Evolutionary conservation across 2,113 vertebrate genomes (phyloP).

Genomic region (Trochalopteron elliotii): DNA sequence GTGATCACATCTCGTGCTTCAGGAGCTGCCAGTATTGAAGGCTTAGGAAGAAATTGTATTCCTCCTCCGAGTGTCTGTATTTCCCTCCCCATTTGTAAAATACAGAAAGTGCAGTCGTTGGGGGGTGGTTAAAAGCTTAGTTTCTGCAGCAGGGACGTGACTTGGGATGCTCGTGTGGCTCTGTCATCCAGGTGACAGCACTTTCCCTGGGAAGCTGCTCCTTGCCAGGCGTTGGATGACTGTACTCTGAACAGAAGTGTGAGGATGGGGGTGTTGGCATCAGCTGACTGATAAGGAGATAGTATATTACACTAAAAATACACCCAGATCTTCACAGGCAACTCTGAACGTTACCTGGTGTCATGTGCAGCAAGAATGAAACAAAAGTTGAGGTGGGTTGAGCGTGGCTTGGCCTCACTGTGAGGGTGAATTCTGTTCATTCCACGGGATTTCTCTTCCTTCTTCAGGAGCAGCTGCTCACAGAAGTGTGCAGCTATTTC

Average conservation of each 20-base stretch:
- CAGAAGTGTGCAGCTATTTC: background rate
- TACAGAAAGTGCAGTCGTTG: background rate
- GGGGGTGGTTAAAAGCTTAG: background rate
- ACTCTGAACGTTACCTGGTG: background rate
- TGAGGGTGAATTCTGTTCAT: rapidly evolving
- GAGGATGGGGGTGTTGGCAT: background rate
- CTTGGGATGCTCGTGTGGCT: background rate
- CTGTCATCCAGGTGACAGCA: background rate
- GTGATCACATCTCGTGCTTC: slow-evolving; percentile 42
- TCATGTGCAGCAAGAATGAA: background rate
- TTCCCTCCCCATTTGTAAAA: background rate
- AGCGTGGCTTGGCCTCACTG: background rate
- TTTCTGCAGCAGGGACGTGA: background rate
- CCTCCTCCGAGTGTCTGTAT: slow-evolving; percentile 19
- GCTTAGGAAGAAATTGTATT: slow-evolving; percentile 37
- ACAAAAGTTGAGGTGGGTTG: background rate
- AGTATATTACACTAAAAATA: slow-evolving; percentile 3
- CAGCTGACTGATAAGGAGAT: background rate
- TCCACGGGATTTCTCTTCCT: background rate
- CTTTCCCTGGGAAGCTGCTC: background rate
- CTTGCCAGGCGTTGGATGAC: background rate
- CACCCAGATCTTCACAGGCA: background rate
- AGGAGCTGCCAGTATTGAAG: slow-evolving; percentile 27
- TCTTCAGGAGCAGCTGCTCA: background rate
- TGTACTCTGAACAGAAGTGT: background rate